Conservation (phyloP, 1,140 invertebrate species). For the Arion vulgaris region DNA sequence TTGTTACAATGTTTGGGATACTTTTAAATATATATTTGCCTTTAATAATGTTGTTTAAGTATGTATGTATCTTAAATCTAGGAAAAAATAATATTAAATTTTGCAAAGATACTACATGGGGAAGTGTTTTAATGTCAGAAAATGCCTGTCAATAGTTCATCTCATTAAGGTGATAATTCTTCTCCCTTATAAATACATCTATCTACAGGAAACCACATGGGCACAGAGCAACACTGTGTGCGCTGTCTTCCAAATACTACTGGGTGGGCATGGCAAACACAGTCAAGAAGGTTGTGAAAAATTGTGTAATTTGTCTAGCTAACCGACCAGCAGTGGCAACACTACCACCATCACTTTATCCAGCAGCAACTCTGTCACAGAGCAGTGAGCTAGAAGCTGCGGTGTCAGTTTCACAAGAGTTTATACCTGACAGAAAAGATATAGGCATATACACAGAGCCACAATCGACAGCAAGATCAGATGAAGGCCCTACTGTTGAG, state of each 20-base stretch:
- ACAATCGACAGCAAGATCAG: background rate
- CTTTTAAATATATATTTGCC: background rate
- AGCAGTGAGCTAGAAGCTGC: background rate
- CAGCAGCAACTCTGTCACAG: background rate
- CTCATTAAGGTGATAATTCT: too few species aligned
- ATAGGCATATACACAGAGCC: background rate
- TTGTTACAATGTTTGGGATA: too few species aligned
- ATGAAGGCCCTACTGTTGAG: background rate
- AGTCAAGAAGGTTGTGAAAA: conserved; percentile 29
- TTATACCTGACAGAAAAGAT: conserved; percentile 5
- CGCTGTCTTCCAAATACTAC: conserved; percentile 29
- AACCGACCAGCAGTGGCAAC: conserved; percentile 17
- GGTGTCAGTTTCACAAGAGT: background rate
- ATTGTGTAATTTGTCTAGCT: conserved; percentile 23
- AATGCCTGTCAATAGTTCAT: too few species aligned
- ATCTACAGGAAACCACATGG: conserved; percentile 16
- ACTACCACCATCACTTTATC: background rate
- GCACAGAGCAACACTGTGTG: conserved; percentile 24
- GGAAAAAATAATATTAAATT: too few species aligned
- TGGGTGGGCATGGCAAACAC: conserved; percentile 38
- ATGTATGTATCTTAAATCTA: too few species aligned
- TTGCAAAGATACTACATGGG: too few species aligned
- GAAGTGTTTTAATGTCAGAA: too few species aligned
- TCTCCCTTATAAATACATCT: background rate
- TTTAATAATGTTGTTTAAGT: background rate